Evolutionary conservation across 2,113 vertebrate species (phyloP).

Genomic region (Oreochromis aureus): DNA sequence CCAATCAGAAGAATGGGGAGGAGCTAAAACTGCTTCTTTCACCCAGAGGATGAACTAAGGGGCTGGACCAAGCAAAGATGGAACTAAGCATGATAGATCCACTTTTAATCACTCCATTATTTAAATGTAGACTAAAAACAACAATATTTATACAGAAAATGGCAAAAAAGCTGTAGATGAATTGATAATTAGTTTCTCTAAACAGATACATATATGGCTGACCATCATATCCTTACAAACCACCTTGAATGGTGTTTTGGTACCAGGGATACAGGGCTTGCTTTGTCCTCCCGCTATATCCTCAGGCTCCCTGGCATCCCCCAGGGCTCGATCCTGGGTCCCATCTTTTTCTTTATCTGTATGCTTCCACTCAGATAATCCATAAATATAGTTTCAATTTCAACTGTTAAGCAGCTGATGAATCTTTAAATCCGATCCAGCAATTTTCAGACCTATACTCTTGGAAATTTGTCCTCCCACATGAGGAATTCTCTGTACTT

Average conservation of each 20-base stretch:
- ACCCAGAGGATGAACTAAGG: neutral
- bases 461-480: neutral
- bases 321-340: neutral
- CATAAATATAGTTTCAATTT: neutral
- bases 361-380: neutral
- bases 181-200: neutral
- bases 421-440: neutral
- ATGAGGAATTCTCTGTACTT: neutral
- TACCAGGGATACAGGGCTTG: neutral
- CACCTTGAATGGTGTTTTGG: neutral
- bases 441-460: neutral
- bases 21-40: neutral
- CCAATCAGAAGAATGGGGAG: neutral
- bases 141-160: neutral
- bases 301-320: neutral
- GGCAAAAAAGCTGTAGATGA: neutral
- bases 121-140: neutral
- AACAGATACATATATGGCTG: neutral
- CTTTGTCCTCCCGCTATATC: neutral
- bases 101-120: neutral
- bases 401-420: neutral
- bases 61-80: neutral
- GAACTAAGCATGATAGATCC: neutral
- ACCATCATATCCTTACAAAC: neutral
- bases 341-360: neutral